phyloP scores from a whole-genome alignment of 2,113 vertebrate species.

The Cacatua alba region DNA sequence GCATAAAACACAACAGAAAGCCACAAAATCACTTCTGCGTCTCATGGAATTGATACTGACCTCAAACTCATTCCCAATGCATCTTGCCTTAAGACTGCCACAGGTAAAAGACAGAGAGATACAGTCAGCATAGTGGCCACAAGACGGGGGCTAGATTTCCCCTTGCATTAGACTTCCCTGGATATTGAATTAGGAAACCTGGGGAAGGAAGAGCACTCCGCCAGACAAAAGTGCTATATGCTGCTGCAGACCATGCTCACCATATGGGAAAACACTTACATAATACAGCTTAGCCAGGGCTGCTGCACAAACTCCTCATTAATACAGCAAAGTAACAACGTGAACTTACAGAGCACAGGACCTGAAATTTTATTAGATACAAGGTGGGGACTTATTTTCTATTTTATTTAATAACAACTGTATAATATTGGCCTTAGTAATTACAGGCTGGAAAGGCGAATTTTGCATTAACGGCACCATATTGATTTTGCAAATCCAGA shows the following conservation, averaged over 20 bases:
- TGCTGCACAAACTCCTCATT: slow-evolving; percentile 13
- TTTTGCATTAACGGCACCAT: not conserved
- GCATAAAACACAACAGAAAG: not conserved
- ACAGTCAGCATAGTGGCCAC: not conserved
- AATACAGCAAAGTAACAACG: not conserved
- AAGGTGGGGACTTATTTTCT: not conserved
- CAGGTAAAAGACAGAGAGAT: not conserved
- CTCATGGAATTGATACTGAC: not conserved
- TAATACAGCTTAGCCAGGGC: not conserved
- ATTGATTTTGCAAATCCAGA: slow-evolving; percentile 36
- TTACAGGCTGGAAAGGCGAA: not conserved
- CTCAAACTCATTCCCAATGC: not conserved
- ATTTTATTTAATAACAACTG: slow-evolving; percentile 12
- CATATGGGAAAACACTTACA: slow-evolving; percentile 28
- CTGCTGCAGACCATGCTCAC: slow-evolving; percentile 10
- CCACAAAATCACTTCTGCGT: not conserved
- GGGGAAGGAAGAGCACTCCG: not conserved
- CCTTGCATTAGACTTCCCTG: not conserved
- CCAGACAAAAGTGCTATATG: not conserved
- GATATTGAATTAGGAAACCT: not conserved
- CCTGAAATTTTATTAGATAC: slow-evolving; percentile 12
- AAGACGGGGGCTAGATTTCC: not conserved
- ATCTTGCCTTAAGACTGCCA: not conserved
- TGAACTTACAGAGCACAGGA: not conserved
- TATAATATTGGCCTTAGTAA: slow-evolving; percentile 43